Evolutionary conservation across 2,797 vertebrate species (phyloP), one percentile per base, ranked within the genome.

Genomic region (Sebastes iracundus): DNA sequence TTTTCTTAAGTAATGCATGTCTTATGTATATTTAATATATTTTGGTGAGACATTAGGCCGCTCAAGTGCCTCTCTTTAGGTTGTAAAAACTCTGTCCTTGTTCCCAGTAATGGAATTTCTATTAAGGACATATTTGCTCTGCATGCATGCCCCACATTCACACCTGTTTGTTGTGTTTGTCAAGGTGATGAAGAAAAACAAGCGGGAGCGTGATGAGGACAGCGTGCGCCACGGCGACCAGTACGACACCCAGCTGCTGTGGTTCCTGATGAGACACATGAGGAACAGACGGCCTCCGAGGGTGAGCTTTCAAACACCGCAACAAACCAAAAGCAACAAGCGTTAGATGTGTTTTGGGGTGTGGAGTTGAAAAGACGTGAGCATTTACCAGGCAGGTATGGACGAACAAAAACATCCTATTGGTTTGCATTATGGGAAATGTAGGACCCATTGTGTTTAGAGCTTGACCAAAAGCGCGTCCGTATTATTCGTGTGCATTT

Each of bases 201-300:
- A 99, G 90, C 95, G 97, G 25, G 98, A 99, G 81, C 95, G 98
- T 0, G 98, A 99, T 0, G 97, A 98, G 81, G 98, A 99, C 90
- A 97, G 97, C 56, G 93, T 97, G 68, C 97, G 97, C 71, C 97
- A 99, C 38, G 97, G 97, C 0, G 97, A 99, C 92, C 95, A 98
- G 93, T 98, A 98, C 1, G 98, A 99, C 92, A 98, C 97, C 79
- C 98, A 99, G 94, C 96, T 99, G 94, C 96, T 99, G 79, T 99
- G 98, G 98, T 99, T 99, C 93, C 96, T 99, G 71, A 99, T 99
- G 98, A 97, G 97, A 87, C 98, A 99, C 95, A 97, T 99, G 96
- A 96, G 97, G 69, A 97, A 98, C 94, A 93, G 97, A 46, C 95
- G 97, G 83, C 97, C 97, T 49, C 95, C 95, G 77, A 95, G 98